Percentiles rank a stretch among this genome's conserved stretches.
These are phyloP conservation scores for Xiphorhynchus elegans DNA, from an alignment of 2,113 vertebrate genomes.

Conservation along the genomic window DNA sequence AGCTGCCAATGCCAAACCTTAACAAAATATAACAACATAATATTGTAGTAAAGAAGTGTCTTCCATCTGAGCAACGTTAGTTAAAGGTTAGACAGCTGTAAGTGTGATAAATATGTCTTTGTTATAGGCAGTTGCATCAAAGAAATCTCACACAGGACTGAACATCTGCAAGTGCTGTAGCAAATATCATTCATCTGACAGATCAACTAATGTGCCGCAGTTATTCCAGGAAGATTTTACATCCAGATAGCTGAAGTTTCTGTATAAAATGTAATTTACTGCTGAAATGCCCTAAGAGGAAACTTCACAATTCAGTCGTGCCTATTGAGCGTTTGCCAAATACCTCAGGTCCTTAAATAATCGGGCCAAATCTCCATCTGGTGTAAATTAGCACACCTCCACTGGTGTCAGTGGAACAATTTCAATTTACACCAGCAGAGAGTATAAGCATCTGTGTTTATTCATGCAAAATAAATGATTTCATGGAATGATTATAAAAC, in stretches of 20 bases:
- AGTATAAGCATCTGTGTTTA: conserved; percentile 49
- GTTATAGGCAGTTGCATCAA: conserved; percentile 58
- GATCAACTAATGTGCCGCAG: conserved; percentile 64
- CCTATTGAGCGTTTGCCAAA: conserved; percentile 36
- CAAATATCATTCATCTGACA: conserved; percentile 53
- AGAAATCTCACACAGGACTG: conserved; percentile 57
- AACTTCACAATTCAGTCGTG: conserved; percentile 29
- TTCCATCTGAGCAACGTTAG: conserved; percentile 36
- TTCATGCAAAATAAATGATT: conserved; percentile 58
- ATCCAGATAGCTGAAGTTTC: conserved; percentile 60
- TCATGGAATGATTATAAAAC: conserved; percentile 51
- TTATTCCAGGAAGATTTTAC: conserved; percentile 67
- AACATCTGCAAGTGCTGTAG: conserved; percentile 52
- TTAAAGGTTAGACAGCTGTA: conserved; percentile 67
- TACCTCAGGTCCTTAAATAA: conserved; percentile 46
- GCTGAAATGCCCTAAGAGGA: conserved; percentile 46
- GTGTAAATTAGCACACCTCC: background rate
- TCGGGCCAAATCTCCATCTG: conserved; percentile 32
- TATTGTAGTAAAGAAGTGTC: conserved; percentile 12
- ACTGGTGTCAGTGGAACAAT: background rate
- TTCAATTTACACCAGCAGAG: background rate
- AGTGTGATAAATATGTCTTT: conserved; percentile 69
- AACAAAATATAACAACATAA: conserved; percentile 6
- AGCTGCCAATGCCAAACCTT: background rate
- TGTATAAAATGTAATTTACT: conserved; percentile 61